phyloP scores from a whole-genome alignment of 2,113 vertebrate species.

The Neogale vison region DNA sequence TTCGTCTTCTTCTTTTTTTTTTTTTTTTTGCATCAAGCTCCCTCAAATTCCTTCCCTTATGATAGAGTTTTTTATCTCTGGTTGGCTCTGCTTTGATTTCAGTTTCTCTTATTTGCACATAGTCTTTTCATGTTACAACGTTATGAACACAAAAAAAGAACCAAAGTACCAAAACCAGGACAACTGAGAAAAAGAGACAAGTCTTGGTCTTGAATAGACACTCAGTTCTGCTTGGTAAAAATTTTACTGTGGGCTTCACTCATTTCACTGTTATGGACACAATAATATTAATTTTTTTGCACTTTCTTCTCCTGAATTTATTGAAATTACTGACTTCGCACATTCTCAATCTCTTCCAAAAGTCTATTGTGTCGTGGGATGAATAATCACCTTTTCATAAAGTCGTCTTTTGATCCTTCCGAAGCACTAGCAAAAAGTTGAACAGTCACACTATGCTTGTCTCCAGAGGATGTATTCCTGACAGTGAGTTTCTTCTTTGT shows the following conservation, averaged over 20 bases:
- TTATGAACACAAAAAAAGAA: neutral
- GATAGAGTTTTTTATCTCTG: neutral
- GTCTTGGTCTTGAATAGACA: neutral
- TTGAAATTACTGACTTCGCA: neutral
- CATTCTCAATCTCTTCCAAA: neutral
- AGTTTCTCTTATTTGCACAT: neutral
- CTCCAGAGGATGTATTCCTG: neutral
- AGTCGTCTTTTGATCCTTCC: neutral
- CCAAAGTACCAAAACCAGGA: neutral
- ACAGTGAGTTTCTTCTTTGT: neutral
- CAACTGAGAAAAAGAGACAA: neutral
- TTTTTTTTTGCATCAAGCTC: neutral
- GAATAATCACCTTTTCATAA: neutral
- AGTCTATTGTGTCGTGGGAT: neutral
- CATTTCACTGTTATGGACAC: neutral
- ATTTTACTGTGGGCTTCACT: neutral
- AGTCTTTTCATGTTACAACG: neutral
- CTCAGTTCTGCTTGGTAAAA: neutral
- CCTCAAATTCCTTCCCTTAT: neutral
- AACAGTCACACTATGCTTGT: neutral
- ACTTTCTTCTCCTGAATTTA: neutral
- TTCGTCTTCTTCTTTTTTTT: neutral
- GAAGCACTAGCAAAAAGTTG: neutral
- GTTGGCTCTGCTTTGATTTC: neutral
- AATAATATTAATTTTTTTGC: neutral